These are phyloP conservation scores for Hirundichthys speculiger DNA, from an alignment of 2,113 vertebrate species.

Conservation along the genomic window DNA sequence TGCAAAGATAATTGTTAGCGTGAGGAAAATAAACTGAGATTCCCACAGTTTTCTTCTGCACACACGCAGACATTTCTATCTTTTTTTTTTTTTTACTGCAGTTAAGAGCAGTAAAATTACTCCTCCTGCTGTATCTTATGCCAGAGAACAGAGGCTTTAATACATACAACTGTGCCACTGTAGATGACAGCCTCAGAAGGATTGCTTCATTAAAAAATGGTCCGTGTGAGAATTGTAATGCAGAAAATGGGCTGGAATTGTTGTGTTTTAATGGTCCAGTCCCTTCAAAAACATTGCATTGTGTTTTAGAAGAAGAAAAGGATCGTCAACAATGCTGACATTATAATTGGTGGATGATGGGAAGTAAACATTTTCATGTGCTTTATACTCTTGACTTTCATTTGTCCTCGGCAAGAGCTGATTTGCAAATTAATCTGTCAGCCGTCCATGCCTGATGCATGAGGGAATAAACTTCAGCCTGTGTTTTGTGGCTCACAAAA, in stretches of 20 bases:
- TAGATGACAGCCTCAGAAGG: conserved; percentile 52
- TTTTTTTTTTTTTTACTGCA: conserved; percentile 4
- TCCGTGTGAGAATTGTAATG: conserved; percentile 40
- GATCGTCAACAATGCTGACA: conserved; percentile 2
- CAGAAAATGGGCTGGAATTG: conserved; percentile 6
- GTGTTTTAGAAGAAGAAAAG: conserved; percentile 26
- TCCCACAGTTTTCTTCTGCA: neutral
- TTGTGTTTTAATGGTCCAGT: conserved; percentile 27
- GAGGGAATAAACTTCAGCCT: conserved; percentile 10
- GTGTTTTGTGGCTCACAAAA: neutral
- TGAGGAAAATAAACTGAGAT: too few species aligned
- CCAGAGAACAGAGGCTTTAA: conserved; percentile 16
- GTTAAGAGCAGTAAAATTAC: conserved; percentile 11
- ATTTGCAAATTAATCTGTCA: conserved; percentile 39
- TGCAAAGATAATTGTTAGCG: neutral
- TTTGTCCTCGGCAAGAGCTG: conserved; percentile 39
- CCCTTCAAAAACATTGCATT: conserved; percentile 13
- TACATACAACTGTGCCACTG: conserved; percentile 14
- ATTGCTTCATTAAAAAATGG: conserved; percentile 30
- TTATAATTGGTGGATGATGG: conserved; percentile 5
- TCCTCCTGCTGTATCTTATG: conserved; percentile 12
- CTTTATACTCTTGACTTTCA: conserved; percentile 49
- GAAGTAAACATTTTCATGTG: conserved; percentile 36
- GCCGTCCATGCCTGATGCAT: neutral
- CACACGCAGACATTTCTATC: too few species aligned